Conservation (phyloP, 2,113 vertebrate species). For the Laterallus jamaicensis region DNA sequence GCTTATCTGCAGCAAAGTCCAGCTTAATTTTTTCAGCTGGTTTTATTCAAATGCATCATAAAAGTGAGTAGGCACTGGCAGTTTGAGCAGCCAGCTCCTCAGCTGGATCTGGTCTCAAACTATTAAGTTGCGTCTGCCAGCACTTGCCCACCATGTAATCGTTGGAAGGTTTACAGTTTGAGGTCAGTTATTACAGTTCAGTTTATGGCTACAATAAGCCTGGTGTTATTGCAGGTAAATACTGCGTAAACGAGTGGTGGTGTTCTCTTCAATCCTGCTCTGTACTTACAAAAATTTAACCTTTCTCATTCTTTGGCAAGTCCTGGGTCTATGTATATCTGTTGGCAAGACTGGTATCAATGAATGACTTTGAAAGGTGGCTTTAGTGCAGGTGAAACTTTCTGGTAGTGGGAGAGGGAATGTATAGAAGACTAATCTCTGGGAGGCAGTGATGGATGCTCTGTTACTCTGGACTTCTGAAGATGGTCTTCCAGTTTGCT, state of each 20-base stretch:
- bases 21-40: neutral
- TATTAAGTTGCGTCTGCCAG: constrained; percentile 3
- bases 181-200: neutral
- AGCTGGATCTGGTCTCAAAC: neutral
- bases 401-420: neutral
- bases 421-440: neutral
- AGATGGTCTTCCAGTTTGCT: neutral
- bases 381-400: neutral
- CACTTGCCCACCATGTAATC: neutral
- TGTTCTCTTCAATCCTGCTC: neutral
- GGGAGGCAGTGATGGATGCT: neutral
- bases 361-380: neutral
- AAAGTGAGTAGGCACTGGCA: neutral
- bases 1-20: neutral
- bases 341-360: neutral
- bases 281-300: neutral
- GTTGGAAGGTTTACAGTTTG: constrained; percentile 41
- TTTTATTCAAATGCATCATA: constrained; percentile 8
- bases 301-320: neutral
- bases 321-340: neutral
- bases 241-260: neutral
- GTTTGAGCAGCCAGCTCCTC: neutral
- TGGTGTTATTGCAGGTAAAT: neutral
- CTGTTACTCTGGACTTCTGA: neutral
- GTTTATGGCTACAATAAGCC: constrained; percentile 27